Evolutionary conservation across 2,113 vertebrate genomes (phyloP).

Genomic region (Pterophyllum scalare): DNA sequence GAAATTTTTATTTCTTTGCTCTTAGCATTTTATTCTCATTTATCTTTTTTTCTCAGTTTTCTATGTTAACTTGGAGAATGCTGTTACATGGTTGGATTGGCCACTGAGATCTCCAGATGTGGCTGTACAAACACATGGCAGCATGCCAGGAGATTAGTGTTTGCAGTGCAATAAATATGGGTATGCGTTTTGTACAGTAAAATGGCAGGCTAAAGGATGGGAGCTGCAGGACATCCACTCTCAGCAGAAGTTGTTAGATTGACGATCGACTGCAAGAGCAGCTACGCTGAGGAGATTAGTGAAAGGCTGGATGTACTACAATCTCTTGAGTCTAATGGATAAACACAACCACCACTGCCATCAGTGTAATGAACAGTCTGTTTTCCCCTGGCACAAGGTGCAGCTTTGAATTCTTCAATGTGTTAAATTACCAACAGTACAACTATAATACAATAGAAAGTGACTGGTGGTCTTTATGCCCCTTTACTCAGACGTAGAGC

Average conservation of each 20-base stretch:
- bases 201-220: conserved; percentile 28
- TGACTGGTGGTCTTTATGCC: conserved; percentile 1
- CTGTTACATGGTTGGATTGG: conserved; percentile 7
- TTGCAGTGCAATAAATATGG: conserved; percentile 18
- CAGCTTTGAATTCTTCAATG: not conserved
- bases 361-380: conserved; percentile 24
- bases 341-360: conserved; percentile 17
- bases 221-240: conserved; percentile 29
- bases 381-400: not conserved
- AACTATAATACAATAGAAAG: not conserved
- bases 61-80: not conserved
- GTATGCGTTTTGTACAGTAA: conserved; percentile 44
- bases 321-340: conserved; percentile 59
- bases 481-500: conserved; percentile 27
- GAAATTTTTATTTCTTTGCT: too few relatives aligned
- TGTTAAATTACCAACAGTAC: not conserved
- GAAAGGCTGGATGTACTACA: conserved; percentile 23
- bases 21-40: too few relatives aligned
- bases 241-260: conserved; percentile 43
- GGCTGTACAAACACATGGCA: conserved; percentile 22
- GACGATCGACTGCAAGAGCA: conserved; percentile 27
- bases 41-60: not conserved
- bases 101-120: conserved; percentile 41
- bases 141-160: conserved; percentile 40
- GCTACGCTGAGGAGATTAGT: conserved; percentile 62